Evolutionary conservation across 2,797 vertebrate species (phyloP).

Genomic region (Chiroxiphia lanceolata): DNA sequence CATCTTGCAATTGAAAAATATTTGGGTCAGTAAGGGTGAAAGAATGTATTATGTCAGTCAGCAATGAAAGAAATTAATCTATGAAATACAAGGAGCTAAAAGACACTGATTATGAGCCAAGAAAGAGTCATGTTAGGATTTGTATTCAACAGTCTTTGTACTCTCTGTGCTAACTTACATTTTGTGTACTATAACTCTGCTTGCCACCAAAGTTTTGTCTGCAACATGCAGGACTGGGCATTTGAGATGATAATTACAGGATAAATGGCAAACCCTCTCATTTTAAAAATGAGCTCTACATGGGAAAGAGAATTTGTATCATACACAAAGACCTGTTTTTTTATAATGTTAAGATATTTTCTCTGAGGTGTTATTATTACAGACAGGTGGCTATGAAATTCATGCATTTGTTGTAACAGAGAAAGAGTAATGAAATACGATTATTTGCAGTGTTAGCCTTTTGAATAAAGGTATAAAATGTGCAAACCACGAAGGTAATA

Average conservation of each 20-base stretch:
- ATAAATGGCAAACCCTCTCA: conserved; percentile 14
- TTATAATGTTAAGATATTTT: neutral
- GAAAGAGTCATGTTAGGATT: neutral
- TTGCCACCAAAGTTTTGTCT: neutral
- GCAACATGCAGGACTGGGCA: neutral
- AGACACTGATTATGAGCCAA: neutral
- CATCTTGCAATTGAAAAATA: neutral
- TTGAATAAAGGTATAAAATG: neutral
- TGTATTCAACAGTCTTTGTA: neutral
- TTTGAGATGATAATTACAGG: conserved; percentile 7
- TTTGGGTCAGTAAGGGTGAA: neutral
- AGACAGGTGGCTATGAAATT: neutral
- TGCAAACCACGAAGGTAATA: neutral
- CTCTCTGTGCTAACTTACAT: neutral
- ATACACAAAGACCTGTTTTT: neutral
- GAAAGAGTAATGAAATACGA: neutral
- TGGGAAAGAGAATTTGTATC: neutral
- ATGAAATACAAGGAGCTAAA: neutral
- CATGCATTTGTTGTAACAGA: conserved; percentile 19
- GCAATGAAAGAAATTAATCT: neutral
- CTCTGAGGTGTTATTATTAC: neutral
- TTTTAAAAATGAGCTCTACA: conserved; percentile 15
- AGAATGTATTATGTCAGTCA: neutral
- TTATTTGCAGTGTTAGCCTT: neutral
- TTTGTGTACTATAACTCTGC: neutral